Base-by-base conservation (phyloP, 2,113 vertebrate species). In the Trichomycterus rosablanca region DNA sequence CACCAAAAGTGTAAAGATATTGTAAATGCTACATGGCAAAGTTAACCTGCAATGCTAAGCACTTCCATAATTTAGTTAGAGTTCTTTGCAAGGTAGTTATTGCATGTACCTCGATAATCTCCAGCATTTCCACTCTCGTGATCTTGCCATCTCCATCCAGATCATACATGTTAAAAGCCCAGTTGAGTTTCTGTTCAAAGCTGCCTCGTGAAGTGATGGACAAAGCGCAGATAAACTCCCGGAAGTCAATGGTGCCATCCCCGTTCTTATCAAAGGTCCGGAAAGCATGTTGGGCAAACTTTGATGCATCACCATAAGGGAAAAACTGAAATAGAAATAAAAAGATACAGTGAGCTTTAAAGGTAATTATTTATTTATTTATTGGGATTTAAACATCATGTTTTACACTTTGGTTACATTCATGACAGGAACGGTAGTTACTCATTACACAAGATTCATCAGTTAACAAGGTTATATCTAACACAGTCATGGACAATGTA, bases 131-230 rank as follows among this genome's bases (percentile, higher is more conserved):
- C 81, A 97, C 93, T 54, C 96, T 82, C 66, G 96, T 98, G 80
- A 98, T 98, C 86, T 98, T 97, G 80, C 96, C 96, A 1, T 98
- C 96, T 2, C 96, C 96, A 7, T 98, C 95, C 80, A 98, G 81
- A 80, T 98, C 96, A 0, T 98, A 98, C 96, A 98, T 98, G 81
- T 98, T 98, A 84, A 98, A 98, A 73, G 96, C 96, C 96, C 96
- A 98, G 81, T 98, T 98, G 58, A 98, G 90, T 76, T 98, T 98
- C 84, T 98, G 96, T 86, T 98, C 96, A 22, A 98, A 98, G 75
- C 93, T 98, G 68, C 96, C 96, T 53, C 96, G 81, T 26, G 96
- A 98, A 64, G 96, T 98, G 85, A 98, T 98, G 81, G 94, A 97
- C 71, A 98, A 79, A 0, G 96, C 96, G 0, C 96, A 98, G 83